phyloP scores from a whole-genome alignment of 2,888 invertebrate genomes.

The Acrobasis repandana region DNA sequence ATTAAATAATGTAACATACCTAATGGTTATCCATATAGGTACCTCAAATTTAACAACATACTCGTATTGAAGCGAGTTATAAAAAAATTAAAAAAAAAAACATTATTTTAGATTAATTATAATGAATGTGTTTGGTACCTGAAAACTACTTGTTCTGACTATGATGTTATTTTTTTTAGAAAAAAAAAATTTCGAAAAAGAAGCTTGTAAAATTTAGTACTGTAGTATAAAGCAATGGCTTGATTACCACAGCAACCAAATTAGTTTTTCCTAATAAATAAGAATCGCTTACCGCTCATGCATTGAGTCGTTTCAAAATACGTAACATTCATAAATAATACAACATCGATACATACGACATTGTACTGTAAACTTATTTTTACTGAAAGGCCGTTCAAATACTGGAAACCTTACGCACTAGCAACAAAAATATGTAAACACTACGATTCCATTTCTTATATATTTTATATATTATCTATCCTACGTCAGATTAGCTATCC shows the following conservation, averaged over 20 bases:
- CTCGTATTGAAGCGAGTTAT: too few species aligned
- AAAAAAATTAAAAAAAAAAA: too few species aligned
- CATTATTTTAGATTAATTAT: too few species aligned
- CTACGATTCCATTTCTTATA: slow-evolving; percentile 6
- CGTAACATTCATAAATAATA: slow-evolving; percentile 20
- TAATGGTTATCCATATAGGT: too few species aligned
- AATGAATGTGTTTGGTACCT: too few species aligned
- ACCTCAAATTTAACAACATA: too few species aligned
- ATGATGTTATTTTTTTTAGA: too few species aligned
- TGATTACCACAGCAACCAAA: not conserved
- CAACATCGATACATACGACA: slow-evolving; percentile 15
- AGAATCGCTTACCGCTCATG: slow-evolving; percentile 22
- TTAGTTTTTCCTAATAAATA: not conserved
- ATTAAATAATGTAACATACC: too few species aligned
- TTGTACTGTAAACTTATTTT: slow-evolving; percentile 22
- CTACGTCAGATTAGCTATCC: not conserved
- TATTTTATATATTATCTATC: slow-evolving; percentile 15
- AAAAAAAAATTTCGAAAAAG: too few species aligned
- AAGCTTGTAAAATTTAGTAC: too few species aligned
- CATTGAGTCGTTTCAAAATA: slow-evolving; percentile 25
- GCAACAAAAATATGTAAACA: slow-evolving; percentile 20
- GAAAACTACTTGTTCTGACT: too few species aligned
- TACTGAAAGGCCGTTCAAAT: slow-evolving; percentile 22
- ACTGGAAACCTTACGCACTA: slow-evolving; percentile 15
- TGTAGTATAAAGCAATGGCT: too few species aligned